These are phyloP conservation scores for Aspidapion aeneum DNA, from an alignment of 2,888 invertebrate genomes.

Conservation along the genomic window DNA sequence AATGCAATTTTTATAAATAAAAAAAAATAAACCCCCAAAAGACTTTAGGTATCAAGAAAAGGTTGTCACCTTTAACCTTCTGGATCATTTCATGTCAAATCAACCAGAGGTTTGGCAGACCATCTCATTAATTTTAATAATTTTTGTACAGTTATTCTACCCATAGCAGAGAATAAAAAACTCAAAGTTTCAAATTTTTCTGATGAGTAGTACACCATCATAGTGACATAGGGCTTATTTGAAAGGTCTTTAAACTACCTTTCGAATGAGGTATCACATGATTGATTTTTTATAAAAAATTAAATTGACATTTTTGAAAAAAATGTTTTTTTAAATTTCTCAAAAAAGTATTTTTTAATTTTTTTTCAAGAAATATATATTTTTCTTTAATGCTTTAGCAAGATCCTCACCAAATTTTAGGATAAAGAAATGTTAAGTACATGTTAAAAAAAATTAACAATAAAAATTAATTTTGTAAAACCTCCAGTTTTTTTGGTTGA, in stretches of 20 bases:
- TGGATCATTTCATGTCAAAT: neutral
- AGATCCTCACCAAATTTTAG: neutral
- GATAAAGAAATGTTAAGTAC: neutral
- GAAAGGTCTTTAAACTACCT: neutral
- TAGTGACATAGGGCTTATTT: neutral
- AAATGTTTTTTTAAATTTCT: neutral
- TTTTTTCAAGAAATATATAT: neutral
- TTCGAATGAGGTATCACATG: neutral
- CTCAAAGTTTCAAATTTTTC: neutral
- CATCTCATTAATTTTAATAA: neutral
- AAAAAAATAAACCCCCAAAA: too few relatives aligned
- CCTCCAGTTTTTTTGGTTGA: neutral
- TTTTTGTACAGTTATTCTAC: neutral
- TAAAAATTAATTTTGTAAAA: too few relatives aligned
- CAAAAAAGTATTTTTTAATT: neutral
- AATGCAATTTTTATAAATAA: too few relatives aligned
- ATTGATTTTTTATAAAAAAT: neutral
- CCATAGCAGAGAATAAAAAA: neutral
- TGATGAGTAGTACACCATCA: neutral
- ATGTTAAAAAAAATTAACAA: neutral
- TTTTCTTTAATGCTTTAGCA: neutral
- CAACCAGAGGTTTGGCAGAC: neutral
- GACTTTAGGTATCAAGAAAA: too few relatives aligned
- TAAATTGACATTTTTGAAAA: neutral
- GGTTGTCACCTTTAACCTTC: too few relatives aligned